These are phyloP conservation scores for Engystomops pustulosus DNA, from an alignment of 2,113 vertebrate genomes.

Conservation along the genomic window DNA sequence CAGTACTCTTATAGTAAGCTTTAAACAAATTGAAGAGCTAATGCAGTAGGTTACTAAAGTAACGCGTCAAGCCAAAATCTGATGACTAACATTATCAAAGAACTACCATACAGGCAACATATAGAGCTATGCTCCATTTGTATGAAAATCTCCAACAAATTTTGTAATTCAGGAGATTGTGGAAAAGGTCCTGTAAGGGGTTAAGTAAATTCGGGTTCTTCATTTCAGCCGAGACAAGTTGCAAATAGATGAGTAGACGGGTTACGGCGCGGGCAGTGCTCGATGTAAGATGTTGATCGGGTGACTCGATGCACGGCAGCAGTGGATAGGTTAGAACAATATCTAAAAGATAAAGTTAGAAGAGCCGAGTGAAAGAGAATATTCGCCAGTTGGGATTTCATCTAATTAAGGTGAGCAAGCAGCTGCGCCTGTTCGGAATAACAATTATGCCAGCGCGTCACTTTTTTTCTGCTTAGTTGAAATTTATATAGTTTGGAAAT, in stretches of 20 bases:
- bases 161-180: not conserved
- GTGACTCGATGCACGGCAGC: not conserved
- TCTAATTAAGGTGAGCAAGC: constrained; percentile 87
- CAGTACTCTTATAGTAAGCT: too few species aligned
- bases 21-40: too few species aligned
- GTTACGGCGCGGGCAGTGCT: not conserved
- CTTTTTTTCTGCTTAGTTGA: constrained; percentile 87
- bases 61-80: too few species aligned
- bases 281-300: not conserved
- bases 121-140: not conserved
- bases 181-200: not conserved
- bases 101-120: not conserved
- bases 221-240: not conserved
- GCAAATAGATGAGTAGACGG: not conserved
- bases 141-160: not conserved
- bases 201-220: not conserved
- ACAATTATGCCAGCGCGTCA: constrained; percentile 86
- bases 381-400: constrained; percentile 82
- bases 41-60: too few species aligned
- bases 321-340: constrained; percentile 80
- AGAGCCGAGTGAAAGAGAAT: constrained; percentile 80
- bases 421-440: constrained; percentile 85
- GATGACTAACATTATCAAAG: not conserved
- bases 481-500: constrained; percentile 88
- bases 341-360: constrained; percentile 83